Evolutionary conservation across 1,140 invertebrate species (phyloP).

Genomic region (Dolichoris vasculosae): DNA sequence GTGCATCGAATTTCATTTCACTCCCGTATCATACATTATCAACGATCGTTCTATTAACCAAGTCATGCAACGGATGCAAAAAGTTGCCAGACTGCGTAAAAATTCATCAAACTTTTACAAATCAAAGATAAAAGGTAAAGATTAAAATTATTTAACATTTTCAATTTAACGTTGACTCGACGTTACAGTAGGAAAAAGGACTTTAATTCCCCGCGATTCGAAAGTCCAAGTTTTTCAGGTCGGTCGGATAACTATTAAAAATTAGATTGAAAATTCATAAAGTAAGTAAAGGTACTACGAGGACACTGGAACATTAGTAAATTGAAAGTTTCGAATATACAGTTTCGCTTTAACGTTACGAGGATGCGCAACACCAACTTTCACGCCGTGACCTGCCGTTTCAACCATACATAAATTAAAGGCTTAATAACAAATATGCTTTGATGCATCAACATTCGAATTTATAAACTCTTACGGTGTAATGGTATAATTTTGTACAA

Average conservation of each 20-base stretch:
- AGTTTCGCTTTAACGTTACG: constrained; percentile 8
- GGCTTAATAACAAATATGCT: neutral
- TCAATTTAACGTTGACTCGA: too few species aligned
- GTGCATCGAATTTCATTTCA: too few species aligned
- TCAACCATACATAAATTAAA: neutral
- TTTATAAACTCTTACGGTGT: neutral
- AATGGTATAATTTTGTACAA: too few species aligned
- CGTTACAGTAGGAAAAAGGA: too few species aligned
- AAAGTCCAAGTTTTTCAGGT: neutral
- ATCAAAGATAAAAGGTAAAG: too few species aligned
- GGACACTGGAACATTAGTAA: neutral
- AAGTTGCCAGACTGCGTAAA: neutral
- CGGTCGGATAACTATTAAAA: too few species aligned
- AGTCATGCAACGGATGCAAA: neutral
- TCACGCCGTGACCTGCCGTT: neutral
- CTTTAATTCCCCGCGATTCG: neutral
- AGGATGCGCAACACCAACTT: constrained; percentile 10
- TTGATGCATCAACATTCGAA: neutral
- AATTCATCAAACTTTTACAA: too few species aligned
- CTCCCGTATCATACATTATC: neutral
- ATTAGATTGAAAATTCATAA: neutral
- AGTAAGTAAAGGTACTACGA: neutral
- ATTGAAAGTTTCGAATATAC: neutral
- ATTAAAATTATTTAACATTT: too few species aligned
- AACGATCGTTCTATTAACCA: neutral